These are phyloP conservation scores for Hystrix brachyura DNA, from an alignment of 2,113 vertebrate species.

Conservation along the genomic window DNA sequence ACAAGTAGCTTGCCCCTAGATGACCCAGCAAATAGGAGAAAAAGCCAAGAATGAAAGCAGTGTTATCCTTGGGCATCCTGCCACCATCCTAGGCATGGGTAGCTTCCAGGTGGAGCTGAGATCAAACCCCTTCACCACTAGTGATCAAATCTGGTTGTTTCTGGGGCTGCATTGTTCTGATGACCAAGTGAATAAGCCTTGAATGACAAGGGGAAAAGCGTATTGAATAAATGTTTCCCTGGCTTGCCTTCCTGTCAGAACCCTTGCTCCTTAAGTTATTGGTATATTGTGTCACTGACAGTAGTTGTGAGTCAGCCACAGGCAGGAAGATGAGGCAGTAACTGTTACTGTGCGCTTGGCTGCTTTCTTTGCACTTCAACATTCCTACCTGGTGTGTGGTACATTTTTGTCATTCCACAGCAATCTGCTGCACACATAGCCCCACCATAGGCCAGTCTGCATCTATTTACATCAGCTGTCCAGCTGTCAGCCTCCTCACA, in stretches of 20 bases:
- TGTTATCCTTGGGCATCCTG: slow-evolving; percentile 59
- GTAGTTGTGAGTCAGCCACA: slow-evolving; percentile 15
- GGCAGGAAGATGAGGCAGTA: slow-evolving; percentile 20
- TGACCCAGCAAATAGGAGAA: slow-evolving; percentile 58
- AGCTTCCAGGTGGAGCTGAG: slow-evolving; percentile 64
- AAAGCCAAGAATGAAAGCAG: slow-evolving; percentile 65
- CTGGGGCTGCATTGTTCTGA: slow-evolving; percentile 61
- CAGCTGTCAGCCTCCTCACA: slow-evolving; percentile 61
- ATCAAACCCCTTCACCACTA: slow-evolving; percentile 19
- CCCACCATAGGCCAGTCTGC: background rate
- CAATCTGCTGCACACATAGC: background rate
- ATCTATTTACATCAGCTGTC: slow-evolving; percentile 67
- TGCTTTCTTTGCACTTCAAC: slow-evolving; percentile 49
- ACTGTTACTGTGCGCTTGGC: background rate
- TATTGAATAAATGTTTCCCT: slow-evolving; percentile 23
- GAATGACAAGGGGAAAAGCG: slow-evolving; percentile 24
- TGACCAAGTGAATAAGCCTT: slow-evolving; percentile 47
- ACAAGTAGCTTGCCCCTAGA: slow-evolving; percentile 20
- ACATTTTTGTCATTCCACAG: slow-evolving; percentile 77
- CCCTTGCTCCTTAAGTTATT: background rate
- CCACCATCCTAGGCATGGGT: slow-evolving; percentile 15
- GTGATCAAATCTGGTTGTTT: slow-evolving; percentile 69
- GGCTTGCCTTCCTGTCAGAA: slow-evolving; percentile 38
- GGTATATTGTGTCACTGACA: background rate
- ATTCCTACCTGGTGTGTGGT: slow-evolving; percentile 77